phyloP scores from a whole-genome alignment of 2,797 vertebrate species.

The Tadarida brasiliensis region DNA sequence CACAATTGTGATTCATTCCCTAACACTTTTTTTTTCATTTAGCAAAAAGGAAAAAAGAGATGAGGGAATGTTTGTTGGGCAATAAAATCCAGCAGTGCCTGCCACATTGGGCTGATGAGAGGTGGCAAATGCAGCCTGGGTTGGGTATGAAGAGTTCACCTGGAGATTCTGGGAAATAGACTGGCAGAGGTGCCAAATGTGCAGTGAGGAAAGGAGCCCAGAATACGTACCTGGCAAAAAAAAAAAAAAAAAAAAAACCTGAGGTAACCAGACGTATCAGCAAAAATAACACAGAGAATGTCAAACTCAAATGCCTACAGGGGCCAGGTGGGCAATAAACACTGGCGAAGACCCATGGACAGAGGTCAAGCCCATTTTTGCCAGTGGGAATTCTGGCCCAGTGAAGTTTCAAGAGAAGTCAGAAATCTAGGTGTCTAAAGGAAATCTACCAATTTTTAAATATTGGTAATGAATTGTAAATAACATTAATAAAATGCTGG shows the following conservation, averaged over 20 bases:
- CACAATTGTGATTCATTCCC: not conserved
- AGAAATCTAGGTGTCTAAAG: constrained; percentile 8
- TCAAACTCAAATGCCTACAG: not conserved
- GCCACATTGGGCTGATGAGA: not conserved
- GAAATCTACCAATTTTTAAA: not conserved
- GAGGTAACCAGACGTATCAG: not conserved
- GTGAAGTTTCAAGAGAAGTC: not conserved
- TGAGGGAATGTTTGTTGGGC: not conserved
- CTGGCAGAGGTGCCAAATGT: not conserved
- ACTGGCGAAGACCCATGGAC: not conserved
- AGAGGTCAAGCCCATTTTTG: not conserved
- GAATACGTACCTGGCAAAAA: not conserved
- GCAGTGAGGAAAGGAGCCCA: not conserved
- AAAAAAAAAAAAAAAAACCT: too few species aligned
- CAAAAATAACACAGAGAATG: not conserved
- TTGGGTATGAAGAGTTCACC: not conserved
- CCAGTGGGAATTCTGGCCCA: not conserved
- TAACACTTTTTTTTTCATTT: not conserved
- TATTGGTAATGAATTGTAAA: not conserved
- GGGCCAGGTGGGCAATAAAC: not conserved
- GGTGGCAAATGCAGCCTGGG: not conserved
- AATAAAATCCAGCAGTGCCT: not conserved
- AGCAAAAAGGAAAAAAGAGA: not conserved
- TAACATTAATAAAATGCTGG: not conserved
- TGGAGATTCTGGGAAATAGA: not conserved